Evolutionary conservation across 2,797 vertebrate genomes (phyloP).

Genomic region (Neomorphus geoffroyi): DNA sequence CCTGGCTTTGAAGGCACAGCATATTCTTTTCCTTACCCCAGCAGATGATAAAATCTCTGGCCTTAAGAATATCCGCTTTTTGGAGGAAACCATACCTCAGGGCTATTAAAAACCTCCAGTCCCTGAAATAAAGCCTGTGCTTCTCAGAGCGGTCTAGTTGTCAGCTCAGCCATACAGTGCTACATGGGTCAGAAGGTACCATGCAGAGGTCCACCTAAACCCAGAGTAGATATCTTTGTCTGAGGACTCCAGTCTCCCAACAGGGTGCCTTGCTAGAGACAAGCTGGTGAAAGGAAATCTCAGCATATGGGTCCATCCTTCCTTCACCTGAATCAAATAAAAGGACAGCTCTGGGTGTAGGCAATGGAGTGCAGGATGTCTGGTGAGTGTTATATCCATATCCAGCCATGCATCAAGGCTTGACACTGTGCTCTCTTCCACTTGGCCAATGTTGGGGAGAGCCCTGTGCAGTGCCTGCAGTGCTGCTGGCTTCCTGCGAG

Average conservation of each 20-base stretch:
- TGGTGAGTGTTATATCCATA: not conserved
- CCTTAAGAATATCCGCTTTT: not conserved
- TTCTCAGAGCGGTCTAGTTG: not conserved
- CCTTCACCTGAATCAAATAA: not conserved
- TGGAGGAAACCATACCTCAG: not conserved
- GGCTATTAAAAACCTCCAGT: not conserved
- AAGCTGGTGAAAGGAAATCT: not conserved
- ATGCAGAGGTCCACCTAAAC: not conserved
- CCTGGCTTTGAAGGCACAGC: not conserved
- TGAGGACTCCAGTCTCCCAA: not conserved
- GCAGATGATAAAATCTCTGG: not conserved
- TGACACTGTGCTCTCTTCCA: rapidly evolving
- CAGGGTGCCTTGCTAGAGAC: not conserved
- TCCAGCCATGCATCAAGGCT: not conserved
- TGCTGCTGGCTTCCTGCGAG: rapidly evolving
- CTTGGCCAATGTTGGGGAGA: not conserved
- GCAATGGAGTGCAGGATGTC: not conserved
- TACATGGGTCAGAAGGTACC: not conserved
- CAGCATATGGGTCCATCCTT: not conserved
- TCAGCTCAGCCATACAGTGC: not conserved
- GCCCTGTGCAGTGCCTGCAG: not conserved
- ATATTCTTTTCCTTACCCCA: not conserved
- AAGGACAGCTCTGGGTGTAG: not conserved
- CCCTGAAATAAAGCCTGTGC: not conserved
- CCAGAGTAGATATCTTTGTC: not conserved